These are phyloP conservation scores for Heliconius charithonia DNA, from an alignment of 2,888 invertebrate species.

Conservation along the genomic window DNA sequence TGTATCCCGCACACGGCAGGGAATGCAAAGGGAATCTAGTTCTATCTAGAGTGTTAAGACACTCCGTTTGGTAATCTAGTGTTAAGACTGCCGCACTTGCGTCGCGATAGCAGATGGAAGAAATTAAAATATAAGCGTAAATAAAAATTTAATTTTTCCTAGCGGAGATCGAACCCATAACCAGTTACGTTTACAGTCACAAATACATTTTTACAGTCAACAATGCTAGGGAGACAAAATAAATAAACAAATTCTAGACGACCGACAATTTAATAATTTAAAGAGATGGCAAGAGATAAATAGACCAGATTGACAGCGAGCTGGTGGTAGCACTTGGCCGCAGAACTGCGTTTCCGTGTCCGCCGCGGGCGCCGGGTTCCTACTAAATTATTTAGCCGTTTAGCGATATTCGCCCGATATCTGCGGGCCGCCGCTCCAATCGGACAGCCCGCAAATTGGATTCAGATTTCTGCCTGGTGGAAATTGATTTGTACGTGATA, in stretches of 20 bases:
- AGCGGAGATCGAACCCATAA: too few relatives aligned
- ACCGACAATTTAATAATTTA: not conserved
- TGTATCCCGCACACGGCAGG: too few relatives aligned
- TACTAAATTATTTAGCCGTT: conserved; percentile 83
- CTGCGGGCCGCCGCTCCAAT: conserved; percentile 67
- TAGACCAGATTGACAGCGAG: conserved; percentile 1
- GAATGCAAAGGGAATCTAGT: too few relatives aligned
- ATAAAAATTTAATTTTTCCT: too few relatives aligned
- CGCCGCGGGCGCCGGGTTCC: conserved; percentile 66
- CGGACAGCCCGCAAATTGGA: conserved; percentile 83
- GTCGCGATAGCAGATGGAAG: too few relatives aligned
- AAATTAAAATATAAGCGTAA: too few relatives aligned
- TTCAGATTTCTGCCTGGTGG: conserved; percentile 79
- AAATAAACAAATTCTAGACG: not conserved
- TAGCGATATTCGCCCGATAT: conserved; percentile 81
- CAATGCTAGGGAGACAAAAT: not conserved
- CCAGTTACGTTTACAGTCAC: too few relatives aligned
- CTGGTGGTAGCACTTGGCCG: conserved; percentile 27
- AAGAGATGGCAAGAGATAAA: not conserved
- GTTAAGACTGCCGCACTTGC: too few relatives aligned
- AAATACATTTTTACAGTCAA: too few relatives aligned
- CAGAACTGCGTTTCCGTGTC: conserved; percentile 55
- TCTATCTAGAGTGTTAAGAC: too few relatives aligned
- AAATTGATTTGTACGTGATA: conserved; percentile 82
- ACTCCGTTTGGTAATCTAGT: too few relatives aligned